A percentile compares a stretch with the other conserved stretches of the same genome.
phyloP scores from a whole-genome alignment of 2,888 invertebrate species.

The Hetaerina titia region DNA sequence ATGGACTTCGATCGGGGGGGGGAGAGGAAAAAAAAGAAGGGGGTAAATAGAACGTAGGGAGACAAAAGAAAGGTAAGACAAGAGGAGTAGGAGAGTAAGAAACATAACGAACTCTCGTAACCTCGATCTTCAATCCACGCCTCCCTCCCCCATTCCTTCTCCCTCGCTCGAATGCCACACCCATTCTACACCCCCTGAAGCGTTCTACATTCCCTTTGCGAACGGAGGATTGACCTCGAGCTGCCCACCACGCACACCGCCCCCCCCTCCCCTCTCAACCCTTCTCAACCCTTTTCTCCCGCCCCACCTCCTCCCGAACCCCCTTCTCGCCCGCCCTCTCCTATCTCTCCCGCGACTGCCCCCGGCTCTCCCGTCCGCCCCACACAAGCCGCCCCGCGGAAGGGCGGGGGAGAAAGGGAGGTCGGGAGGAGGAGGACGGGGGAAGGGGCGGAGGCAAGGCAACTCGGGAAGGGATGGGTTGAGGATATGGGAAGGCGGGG shows the following conservation, averaged over 20 bases:
- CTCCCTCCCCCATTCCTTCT: neutral
- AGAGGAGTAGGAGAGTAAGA: neutral
- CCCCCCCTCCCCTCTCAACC: neutral
- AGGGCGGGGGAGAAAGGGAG: neutral
- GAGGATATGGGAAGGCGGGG: neutral
- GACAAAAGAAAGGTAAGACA: neutral
- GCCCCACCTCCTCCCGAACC: neutral
- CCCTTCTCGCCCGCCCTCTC: neutral
- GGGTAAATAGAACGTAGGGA: neutral
- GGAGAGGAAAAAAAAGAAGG: neutral
- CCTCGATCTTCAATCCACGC: conserved; percentile 59
- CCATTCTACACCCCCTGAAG: conserved; percentile 52
- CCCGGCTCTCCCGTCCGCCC: conserved; percentile 17
- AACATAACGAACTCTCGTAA: conserved; percentile 59
- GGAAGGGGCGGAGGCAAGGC: no score
- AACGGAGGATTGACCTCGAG: conserved; percentile 65
- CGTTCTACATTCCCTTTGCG: conserved; percentile 65
- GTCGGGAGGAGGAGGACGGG: neutral
- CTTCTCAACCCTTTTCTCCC: neutral
- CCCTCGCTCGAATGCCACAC: conserved; percentile 22
- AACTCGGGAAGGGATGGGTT: neutral
- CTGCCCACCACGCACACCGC: conserved; percentile 38
- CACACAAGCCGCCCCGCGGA: conserved; percentile 40
- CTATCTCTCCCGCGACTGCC: neutral
- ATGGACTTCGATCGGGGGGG: neutral